Percentiles rank a stretch among this genome's conserved stretches.
These are phyloP conservation scores for Eucriotettix oculatus DNA, from an alignment of 2,888 invertebrate genomes.

Conservation along the genomic window DNA sequence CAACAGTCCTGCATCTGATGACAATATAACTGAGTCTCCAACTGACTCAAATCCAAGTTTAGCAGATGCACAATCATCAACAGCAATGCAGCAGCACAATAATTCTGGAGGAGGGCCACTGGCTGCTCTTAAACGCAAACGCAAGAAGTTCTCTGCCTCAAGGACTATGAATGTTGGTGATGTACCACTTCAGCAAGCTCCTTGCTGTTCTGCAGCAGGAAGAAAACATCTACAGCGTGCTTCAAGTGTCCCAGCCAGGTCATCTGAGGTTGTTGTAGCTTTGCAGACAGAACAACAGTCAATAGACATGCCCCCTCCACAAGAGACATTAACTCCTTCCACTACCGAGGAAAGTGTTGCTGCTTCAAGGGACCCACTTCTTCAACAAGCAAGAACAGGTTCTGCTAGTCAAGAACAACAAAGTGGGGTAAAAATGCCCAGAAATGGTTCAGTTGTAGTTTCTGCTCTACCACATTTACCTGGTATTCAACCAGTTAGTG, in stretches of 20 bases:
- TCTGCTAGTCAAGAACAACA: too few species aligned
- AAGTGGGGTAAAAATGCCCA: slow-evolving; percentile 11
- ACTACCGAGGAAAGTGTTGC: slow-evolving; percentile 36
- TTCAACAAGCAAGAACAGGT: too few species aligned
- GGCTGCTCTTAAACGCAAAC: slow-evolving; percentile 59
- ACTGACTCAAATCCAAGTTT: slow-evolving; percentile 54
- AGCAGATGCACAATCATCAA: slow-evolving; percentile 17
- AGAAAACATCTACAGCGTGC: slow-evolving; percentile 42
- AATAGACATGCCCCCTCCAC: slow-evolving; percentile 22
- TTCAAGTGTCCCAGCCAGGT: slow-evolving; percentile 48
- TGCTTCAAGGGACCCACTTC: too few species aligned
- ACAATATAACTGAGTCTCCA: slow-evolving; percentile 53
- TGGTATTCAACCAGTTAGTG: slow-evolving; percentile 57
- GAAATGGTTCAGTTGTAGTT: slow-evolving; percentile 40
- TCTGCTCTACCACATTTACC: slow-evolving; percentile 41
- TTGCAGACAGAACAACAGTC: slow-evolving; percentile 42
- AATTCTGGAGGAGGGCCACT: slow-evolving; percentile 29
- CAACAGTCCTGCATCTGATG: slow-evolving; percentile 44
- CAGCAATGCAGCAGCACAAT: background rate
- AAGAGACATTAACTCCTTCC: slow-evolving; percentile 29
- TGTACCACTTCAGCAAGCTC: background rate
- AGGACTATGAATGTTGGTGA: slow-evolving; percentile 32
- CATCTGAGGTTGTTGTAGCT: slow-evolving; percentile 26
- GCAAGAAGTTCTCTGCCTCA: slow-evolving; percentile 70
- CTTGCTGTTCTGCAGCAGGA: background rate